Evolutionary conservation across 2,797 vertebrate genomes (phyloP).

Genomic region (Lycodopsis pacificus): DNA sequence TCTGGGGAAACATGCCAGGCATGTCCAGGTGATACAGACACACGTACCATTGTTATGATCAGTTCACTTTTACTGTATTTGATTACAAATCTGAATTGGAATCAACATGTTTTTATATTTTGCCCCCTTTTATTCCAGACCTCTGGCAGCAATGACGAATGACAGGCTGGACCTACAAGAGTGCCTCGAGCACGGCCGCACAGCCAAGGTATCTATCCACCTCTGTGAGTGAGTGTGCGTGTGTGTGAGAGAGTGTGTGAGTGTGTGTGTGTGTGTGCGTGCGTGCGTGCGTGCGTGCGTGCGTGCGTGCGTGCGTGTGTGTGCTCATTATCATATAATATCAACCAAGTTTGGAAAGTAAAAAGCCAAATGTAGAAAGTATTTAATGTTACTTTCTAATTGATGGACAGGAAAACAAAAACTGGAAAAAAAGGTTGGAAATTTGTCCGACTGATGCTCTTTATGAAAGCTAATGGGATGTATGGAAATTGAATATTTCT

Average conservation of each 20-base stretch:
- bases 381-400: neutral
- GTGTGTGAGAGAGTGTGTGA: constrained; percentile 4
- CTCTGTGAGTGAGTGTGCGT: constrained; percentile 15
- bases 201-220: constrained; percentile 90
- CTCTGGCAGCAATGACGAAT: constrained; percentile 86
- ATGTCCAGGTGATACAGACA: constrained; percentile 90
- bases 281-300: constrained; percentile 13
- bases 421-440: neutral
- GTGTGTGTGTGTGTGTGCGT: constrained; percentile 20
- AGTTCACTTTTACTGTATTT: too few relatives aligned
- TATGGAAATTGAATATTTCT: neutral
- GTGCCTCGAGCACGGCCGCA: constrained; percentile 91
- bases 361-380: neutral
- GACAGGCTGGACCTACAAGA: constrained; percentile 92
- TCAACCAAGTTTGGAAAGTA: neutral
- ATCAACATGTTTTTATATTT: neutral
- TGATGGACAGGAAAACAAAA: neutral
- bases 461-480: neutral
- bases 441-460: neutral
- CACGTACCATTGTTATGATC: neutral
- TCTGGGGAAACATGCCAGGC: constrained; percentile 96
- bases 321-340: neutral
- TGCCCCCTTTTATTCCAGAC: constrained; percentile 70
- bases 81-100: neutral
- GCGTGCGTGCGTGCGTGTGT: constrained; percentile 17